These are phyloP conservation scores for Poecilia gillii DNA, from an alignment of 2,797 vertebrate species.

Conservation along the genomic window DNA sequence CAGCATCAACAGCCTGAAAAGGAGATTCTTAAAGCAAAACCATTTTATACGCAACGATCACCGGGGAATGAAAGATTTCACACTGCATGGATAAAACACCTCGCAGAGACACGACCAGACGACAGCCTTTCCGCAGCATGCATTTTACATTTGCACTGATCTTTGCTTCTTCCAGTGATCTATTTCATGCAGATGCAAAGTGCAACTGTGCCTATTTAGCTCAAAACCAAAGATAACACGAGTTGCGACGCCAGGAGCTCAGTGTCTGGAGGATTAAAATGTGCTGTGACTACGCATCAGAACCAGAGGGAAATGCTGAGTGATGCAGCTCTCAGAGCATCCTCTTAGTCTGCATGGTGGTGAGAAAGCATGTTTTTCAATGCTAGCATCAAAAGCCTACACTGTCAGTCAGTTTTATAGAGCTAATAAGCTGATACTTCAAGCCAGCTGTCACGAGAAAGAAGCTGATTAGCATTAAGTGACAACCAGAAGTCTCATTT, in stretches of 20 bases:
- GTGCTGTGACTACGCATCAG: conserved; percentile 53
- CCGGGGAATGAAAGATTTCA: conserved; percentile 33
- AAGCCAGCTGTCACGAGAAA: conserved; percentile 36
- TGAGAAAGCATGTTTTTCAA: conserved; percentile 16
- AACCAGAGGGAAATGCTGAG: conserved; percentile 53
- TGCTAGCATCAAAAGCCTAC: conserved; percentile 36
- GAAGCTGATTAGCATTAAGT: conserved; percentile 43
- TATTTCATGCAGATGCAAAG: conserved; percentile 13
- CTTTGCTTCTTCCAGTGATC: conserved; percentile 11
- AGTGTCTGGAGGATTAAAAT: conserved; percentile 60
- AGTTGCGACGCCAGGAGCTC: conserved; percentile 48
- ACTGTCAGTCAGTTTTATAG: conserved; percentile 62
- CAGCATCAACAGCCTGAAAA: conserved; percentile 24
- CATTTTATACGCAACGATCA: conserved; percentile 15
- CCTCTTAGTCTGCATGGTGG: conserved; percentile 35
- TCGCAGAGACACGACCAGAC: conserved; percentile 16
- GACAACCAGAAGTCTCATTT: conserved; percentile 39
- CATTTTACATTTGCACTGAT: conserved; percentile 24
- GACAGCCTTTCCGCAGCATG: conserved; percentile 17
- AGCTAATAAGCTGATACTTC: conserved; percentile 51
- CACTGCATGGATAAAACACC: neutral
- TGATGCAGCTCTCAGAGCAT: conserved; percentile 48
- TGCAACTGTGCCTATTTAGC: neutral
- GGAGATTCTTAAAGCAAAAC: conserved; percentile 33
- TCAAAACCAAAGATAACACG: conserved; percentile 10